These are phyloP conservation scores for Vulpes lagopus DNA, from an alignment of 2,113 vertebrate genomes.

Conservation along the genomic window DNA sequence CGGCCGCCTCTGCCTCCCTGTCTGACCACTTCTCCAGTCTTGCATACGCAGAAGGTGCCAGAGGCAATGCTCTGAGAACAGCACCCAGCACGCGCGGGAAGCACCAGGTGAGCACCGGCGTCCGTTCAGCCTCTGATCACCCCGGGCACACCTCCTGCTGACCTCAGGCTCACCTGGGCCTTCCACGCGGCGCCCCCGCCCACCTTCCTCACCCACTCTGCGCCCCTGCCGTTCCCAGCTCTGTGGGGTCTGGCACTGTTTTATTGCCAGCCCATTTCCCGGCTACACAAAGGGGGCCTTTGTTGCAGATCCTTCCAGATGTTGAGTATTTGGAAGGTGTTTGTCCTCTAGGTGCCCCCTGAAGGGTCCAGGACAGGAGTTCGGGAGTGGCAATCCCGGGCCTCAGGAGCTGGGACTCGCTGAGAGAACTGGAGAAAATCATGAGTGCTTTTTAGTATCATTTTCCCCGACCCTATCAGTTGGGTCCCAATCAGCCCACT, in stretches of 20 bases:
- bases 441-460: accelerated
- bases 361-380: conserved; percentile 42
- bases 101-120: accelerated
- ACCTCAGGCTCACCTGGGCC: accelerated
- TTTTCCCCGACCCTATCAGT: accelerated
- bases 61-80: neutral
- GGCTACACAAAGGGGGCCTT: conserved; percentile 84
- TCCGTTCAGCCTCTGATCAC: accelerated
- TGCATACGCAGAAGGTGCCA: neutral
- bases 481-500: accelerated
- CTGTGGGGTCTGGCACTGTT: conserved; percentile 56
- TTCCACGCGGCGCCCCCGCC: neutral
- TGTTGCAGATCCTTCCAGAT: conserved; percentile 86
- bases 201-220: neutral
- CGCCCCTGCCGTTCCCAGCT: conserved; percentile 16
- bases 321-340: conserved; percentile 83
- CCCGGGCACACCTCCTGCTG: neutral
- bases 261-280: conserved; percentile 76
- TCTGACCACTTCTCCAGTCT: neutral
- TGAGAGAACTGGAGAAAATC: accelerated
- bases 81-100: accelerated
- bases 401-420: neutral
- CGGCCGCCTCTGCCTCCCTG: neutral
- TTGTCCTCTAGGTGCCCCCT: conserved; percentile 72
- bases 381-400: accelerated